Evolutionary conservation across 2,888 invertebrate genomes (phyloP).

Genomic region (Caenorhabditis sinica): DNA sequence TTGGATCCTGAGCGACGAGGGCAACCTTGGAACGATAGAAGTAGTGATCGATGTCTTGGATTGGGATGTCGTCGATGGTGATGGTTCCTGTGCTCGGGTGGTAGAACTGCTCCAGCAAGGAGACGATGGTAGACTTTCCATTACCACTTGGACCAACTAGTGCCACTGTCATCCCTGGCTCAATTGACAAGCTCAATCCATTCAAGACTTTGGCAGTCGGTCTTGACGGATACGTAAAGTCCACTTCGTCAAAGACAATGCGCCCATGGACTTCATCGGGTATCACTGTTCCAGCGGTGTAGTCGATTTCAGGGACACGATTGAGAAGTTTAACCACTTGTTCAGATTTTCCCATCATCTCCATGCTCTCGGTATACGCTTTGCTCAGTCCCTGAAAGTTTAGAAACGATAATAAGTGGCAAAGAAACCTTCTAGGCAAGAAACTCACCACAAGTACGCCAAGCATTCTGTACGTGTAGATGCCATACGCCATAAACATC

Average conservation of each 20-base stretch:
- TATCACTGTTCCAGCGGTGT: too few relatives aligned
- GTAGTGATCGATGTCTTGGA: conserved; percentile 83
- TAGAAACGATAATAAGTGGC: too few relatives aligned
- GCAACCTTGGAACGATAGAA: conserved; percentile 83
- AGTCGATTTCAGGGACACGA: too few relatives aligned
- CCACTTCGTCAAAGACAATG: conserved; percentile 88
- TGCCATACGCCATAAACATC: too few relatives aligned
- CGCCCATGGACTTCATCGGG: too few relatives aligned
- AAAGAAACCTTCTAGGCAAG: too few relatives aligned
- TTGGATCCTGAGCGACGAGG: conserved; percentile 85
- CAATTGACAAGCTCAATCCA: conserved; percentile 78
- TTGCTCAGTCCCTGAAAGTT: too few relatives aligned
- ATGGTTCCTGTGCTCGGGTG: conserved; percentile 83
- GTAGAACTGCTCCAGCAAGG: conserved; percentile 85
- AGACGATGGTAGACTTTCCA: conserved; percentile 84
- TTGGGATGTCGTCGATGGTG: conserved; percentile 83
- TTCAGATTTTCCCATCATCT: too few relatives aligned
- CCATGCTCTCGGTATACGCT: too few relatives aligned
- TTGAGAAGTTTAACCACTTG: too few relatives aligned
- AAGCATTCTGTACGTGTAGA: too few relatives aligned
- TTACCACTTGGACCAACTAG: conserved; percentile 84
- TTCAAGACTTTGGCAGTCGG: conserved; percentile 87
- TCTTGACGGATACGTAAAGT: conserved; percentile 87
- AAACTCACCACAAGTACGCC: too few relatives aligned
- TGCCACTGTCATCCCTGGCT: conserved; percentile 84